Conservation (phyloP, 1,140 invertebrate species). For the Cyclargus thomasi region DNA sequence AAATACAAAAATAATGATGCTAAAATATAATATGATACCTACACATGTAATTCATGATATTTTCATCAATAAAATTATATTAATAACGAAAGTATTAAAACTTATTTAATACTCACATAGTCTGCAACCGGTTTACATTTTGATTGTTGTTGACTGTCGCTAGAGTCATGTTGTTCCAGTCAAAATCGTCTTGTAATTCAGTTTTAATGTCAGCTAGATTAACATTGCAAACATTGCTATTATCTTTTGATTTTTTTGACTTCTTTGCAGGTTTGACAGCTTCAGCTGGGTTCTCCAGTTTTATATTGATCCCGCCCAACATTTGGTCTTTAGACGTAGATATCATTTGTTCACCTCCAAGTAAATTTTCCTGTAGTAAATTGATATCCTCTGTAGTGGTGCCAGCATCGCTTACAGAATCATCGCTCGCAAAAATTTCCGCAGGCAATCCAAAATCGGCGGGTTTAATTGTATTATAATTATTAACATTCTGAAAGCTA, state of each 20-base stretch:
- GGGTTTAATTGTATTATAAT: slow-evolving; percentile 52
- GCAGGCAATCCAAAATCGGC: slow-evolving; percentile 63
- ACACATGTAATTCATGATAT: not conserved
- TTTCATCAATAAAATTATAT: not conserved
- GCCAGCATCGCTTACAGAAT: slow-evolving; percentile 60
- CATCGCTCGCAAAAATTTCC: slow-evolving; percentile 69
- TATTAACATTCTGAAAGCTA: slow-evolving; percentile 38
- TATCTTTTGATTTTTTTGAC: slow-evolving; percentile 52
- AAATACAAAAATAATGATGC: not conserved
- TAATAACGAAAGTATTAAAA: not conserved
- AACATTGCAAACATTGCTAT: slow-evolving; percentile 31
- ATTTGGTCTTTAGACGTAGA: slow-evolving; percentile 57
- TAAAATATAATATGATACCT: slow-evolving; percentile 21
- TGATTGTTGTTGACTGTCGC: slow-evolving; percentile 61
- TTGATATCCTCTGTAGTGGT: slow-evolving; percentile 43
- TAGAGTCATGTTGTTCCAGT: slow-evolving; percentile 69
- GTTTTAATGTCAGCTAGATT: slow-evolving; percentile 68
- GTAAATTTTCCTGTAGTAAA: slow-evolving; percentile 39
- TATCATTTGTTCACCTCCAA: slow-evolving; percentile 33
- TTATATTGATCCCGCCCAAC: slow-evolving; percentile 65
- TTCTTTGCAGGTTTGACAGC: slow-evolving; percentile 38
- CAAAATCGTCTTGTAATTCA: slow-evolving; percentile 66
- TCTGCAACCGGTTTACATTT: slow-evolving; percentile 56
- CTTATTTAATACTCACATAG: slow-evolving; percentile 44
- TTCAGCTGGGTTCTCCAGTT: slow-evolving; percentile 47